Evolutionary conservation across 2,888 invertebrate genomes (phyloP).

Genomic region (Luperina testacea): DNA sequence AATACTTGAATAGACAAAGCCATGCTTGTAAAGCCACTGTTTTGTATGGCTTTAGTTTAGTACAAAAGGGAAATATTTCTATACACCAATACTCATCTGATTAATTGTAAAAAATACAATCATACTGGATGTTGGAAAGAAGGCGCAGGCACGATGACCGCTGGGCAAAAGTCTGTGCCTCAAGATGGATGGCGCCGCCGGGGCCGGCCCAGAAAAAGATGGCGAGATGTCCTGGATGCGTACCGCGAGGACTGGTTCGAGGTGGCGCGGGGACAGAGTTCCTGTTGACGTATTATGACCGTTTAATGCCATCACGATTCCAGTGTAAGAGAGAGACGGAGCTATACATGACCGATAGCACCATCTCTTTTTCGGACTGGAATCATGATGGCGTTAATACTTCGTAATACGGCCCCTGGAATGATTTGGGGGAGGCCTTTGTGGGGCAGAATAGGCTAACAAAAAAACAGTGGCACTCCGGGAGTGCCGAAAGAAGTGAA

Average conservation of each 20-base stretch:
- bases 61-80: neutral
- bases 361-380: no score
- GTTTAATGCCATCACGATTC: no score
- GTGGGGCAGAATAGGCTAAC: neutral
- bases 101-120: neutral
- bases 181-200: neutral
- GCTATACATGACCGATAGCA: no score
- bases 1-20: conserved; percentile 26
- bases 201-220: neutral
- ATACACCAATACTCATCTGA: neutral
- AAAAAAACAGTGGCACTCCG: no score
- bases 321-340: no score
- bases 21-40: neutral
- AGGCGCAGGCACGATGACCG: neutral
- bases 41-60: neutral
- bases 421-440: neutral
- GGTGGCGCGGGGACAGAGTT: neutral
- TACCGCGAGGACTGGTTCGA: neutral
- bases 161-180: neutral
- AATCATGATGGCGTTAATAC: no score
- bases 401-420: no score
- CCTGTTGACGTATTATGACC: no score
- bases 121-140: neutral
- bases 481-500: no score
- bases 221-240: neutral